Evolutionary conservation across 2,888 invertebrate genomes (phyloP), one percentile per base, ranked within the genome.

Genomic region (Watsonalla cultraria): DNA sequence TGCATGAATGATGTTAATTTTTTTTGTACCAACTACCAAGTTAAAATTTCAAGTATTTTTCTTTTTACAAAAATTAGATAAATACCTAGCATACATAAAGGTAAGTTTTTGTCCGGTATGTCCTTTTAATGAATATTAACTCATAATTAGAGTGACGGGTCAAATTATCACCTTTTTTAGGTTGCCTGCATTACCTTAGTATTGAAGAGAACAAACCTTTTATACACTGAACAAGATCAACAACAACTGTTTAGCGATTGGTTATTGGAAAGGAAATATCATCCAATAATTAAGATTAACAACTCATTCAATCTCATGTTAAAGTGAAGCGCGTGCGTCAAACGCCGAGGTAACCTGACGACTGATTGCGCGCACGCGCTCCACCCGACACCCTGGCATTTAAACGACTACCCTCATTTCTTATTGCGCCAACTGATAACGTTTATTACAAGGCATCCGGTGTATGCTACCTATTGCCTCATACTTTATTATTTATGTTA

Each of bases 291-390:
- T 56, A 47, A 53, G 54, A 54, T 54, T 51, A 42, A 47, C 55
- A 62, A 58, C 47, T 60, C 52, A 47, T 42, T 46, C 59, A 61
- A 54, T 56, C 53, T 58, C 51, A 47, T 24, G 24, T 1, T 52
- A 60, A 62, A 59, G 39, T 46, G 57, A 56, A 51, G 51, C 67
- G 64, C 66, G 64, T 68, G 74, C 62, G 63, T 65, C 63, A 64
- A 64, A 58, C 57, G 52, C 54, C 60, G 60, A 60, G 60, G 76
- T 70, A 71, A 78, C 64, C 47, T 52, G 77, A 78, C 55, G 64
- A 70, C 61, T 68, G 67, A 59, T 64, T 57, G 58, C 51, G 62
- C 72, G 82, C 84, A 84, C 84, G 86, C 77, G 84, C 79, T 62
- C 67, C 57, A 82, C 64, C 61, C 57, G 79, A 80, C 76, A 75